These are phyloP conservation scores for Torymus aiolomorphi DNA, from an alignment of 2,888 invertebrate species.

Conservation along the genomic window DNA sequence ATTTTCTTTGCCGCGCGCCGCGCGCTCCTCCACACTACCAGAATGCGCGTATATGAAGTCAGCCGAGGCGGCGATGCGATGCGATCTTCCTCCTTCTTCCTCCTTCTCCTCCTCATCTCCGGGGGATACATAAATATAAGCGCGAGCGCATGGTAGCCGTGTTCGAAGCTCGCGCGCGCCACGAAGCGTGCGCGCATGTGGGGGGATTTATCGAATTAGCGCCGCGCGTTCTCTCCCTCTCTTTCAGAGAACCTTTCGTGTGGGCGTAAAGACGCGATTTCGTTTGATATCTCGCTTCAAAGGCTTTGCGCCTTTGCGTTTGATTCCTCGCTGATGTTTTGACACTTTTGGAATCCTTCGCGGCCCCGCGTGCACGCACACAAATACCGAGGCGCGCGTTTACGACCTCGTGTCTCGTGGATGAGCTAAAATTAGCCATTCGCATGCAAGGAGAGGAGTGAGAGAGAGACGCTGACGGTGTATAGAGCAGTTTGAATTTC, in stretches of 20 bases:
- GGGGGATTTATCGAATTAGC: not conserved
- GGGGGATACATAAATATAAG: constrained; percentile 4
- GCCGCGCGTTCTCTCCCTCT: not conserved
- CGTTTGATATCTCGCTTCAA: not conserved
- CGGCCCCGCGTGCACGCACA: too few relatives aligned
- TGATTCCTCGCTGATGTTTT: constrained; percentile 7
- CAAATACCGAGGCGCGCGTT: too few relatives aligned
- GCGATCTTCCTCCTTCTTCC: constrained; percentile 2
- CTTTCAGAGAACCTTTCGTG: too few relatives aligned
- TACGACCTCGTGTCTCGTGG: too few relatives aligned
- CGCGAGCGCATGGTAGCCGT: not conserved
- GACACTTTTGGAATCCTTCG: constrained; percentile 11
- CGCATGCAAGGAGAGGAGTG: too few relatives aligned
- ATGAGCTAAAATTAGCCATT: too few relatives aligned
- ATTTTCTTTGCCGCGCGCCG: constrained; percentile 27
- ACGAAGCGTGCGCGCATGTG: not conserved
- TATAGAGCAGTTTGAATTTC: too few relatives aligned
- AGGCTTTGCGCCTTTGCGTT: not conserved
- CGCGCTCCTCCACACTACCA: not conserved
- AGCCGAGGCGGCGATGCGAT: constrained; percentile 14
- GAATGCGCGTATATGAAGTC: constrained; percentile 4
- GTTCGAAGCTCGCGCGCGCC: not conserved
- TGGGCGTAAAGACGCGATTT: not conserved
- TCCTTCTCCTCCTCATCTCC: not conserved
- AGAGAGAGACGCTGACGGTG: too few relatives aligned